These are phyloP conservation scores for Branchinecta sandiegonensis DNA, from an alignment of 2,888 invertebrate genomes.

Conservation along the genomic window DNA sequence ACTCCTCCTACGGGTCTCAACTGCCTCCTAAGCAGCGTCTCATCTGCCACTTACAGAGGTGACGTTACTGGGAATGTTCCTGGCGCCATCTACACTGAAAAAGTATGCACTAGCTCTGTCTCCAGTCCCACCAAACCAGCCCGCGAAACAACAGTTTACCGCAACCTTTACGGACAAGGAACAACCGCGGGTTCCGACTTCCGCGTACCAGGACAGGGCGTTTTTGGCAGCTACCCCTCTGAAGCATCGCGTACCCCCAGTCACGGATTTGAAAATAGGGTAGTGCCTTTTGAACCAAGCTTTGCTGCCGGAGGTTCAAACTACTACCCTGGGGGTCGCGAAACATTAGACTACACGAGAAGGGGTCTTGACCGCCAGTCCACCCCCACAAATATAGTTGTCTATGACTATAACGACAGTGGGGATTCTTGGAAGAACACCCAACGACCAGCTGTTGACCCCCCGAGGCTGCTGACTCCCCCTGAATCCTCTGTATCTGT, in stretches of 20 bases:
- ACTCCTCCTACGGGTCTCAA: slow-evolving; percentile 1
- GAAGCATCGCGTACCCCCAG: no score
- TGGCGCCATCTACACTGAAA: neutral
- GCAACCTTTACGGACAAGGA: no score
- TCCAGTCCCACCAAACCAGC: no score
- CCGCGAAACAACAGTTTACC: no score
- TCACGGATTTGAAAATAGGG: no score
- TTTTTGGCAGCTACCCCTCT: no score
- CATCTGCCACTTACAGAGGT: neutral
- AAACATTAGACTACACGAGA: no score
- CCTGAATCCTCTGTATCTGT: neutral
- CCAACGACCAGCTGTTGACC: neutral
- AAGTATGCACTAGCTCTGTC: neutral
- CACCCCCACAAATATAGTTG: neutral
- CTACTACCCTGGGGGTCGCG: no score
- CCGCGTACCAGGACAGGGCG: no score
- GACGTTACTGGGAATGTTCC: slow-evolving; percentile 10
- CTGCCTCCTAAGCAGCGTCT: slow-evolving; percentile 3
- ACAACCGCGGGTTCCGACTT: no score
- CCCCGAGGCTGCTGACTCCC: neutral
- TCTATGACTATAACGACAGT: slow-evolving; percentile 5
- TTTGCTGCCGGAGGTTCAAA: no score
- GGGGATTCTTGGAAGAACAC: neutral
- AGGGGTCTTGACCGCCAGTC: neutral
- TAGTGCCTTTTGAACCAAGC: no score